Percentiles rank a stretch among this genome's conserved stretches.
Evolutionary conservation across 2,797 vertebrate genomes (phyloP).

Genomic region (Myotis findleyi): DNA sequence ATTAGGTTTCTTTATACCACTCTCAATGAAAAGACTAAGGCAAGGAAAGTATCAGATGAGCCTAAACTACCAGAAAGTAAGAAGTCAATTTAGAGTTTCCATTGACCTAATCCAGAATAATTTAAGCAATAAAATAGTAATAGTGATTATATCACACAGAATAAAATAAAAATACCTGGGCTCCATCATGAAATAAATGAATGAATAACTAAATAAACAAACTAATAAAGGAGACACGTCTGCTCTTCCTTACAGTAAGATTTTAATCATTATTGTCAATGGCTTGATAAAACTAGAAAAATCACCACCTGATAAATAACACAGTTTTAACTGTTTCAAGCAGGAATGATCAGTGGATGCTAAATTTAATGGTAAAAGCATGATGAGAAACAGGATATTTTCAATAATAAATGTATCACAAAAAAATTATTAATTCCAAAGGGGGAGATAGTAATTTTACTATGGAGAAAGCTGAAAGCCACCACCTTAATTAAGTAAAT

Average conservation of each 20-base stretch:
- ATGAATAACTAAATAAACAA: background rate
- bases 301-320: background rate
- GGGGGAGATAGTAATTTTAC: background rate
- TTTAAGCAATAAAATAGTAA: background rate
- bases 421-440: background rate
- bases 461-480: background rate
- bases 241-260: conserved; percentile 1
- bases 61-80: background rate
- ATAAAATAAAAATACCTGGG: background rate
- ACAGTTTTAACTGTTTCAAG: background rate
- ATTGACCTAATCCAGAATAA: background rate
- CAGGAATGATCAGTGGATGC: background rate
- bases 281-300: background rate
- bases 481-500: background rate
- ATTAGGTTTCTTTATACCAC: background rate
- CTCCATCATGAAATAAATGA: background rate
- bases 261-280: background rate
- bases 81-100: background rate
- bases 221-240: background rate
- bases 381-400: background rate
- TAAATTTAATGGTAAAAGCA: background rate
- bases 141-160: background rate
- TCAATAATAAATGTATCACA: background rate
- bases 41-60: background rate
- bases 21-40: background rate